Evolutionary conservation across 2,797 vertebrate species (phyloP).

Genomic region (Helostoma temminkii): DNA sequence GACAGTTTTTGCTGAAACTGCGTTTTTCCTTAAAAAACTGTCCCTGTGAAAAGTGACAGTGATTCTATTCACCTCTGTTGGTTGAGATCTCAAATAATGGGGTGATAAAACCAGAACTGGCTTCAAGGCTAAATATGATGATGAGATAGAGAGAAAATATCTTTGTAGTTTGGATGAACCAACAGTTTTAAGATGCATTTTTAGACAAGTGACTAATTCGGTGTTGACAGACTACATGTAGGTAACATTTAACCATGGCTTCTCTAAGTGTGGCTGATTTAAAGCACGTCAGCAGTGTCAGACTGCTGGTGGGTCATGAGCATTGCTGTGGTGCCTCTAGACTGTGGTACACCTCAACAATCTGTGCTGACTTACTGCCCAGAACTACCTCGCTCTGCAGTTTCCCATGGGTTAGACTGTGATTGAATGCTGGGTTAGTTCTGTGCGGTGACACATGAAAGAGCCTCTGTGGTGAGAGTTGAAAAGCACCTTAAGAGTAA

Average conservation of each 20-base stretch:
- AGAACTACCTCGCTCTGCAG: slow-evolving; percentile 58
- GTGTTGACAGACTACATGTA: slow-evolving; percentile 5
- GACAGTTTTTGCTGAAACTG: too few relatives aligned
- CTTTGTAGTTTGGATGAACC: neutral
- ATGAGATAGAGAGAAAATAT: neutral
- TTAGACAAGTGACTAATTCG: slow-evolving; percentile 6
- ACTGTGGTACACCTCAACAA: slow-evolving; percentile 79
- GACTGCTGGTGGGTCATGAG: slow-evolving; percentile 55
- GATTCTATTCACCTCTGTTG: too few relatives aligned
- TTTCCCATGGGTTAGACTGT: slow-evolving; percentile 65
- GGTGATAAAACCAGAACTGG: slow-evolving; percentile 1
- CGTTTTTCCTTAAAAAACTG: too few relatives aligned
- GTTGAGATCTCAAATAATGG: too few relatives aligned
- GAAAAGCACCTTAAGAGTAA: slow-evolving; percentile 69
- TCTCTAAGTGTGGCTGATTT: slow-evolving; percentile 43
- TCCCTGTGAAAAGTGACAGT: too few relatives aligned
- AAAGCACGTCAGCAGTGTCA: slow-evolving; percentile 57
- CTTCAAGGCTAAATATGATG: neutral
- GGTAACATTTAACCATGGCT: slow-evolving; percentile 15
- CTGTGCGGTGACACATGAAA: slow-evolving; percentile 72
- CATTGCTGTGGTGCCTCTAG: slow-evolving; percentile 63
- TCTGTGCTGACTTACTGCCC: slow-evolving; percentile 72
- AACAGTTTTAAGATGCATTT: neutral
- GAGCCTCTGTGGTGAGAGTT: slow-evolving; percentile 68
- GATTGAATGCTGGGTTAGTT: slow-evolving; percentile 76